Evolutionary conservation across 1,140 invertebrate genomes (phyloP).

Genomic region (Lutraria rhynchaena): DNA sequence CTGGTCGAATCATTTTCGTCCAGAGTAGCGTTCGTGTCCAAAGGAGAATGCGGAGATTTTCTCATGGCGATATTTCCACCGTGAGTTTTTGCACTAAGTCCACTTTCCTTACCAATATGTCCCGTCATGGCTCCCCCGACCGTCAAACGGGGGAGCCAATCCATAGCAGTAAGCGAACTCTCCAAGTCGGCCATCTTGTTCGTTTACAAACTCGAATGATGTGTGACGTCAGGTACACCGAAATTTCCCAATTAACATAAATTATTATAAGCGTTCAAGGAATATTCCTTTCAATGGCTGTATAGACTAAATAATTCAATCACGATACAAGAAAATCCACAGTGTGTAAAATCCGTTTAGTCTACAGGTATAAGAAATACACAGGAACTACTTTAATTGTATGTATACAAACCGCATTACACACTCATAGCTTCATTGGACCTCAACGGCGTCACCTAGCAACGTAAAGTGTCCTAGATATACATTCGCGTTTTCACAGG

Average conservation of each 20-base stretch:
- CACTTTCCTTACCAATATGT: constrained; percentile 68
- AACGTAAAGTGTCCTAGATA: constrained; percentile 71
- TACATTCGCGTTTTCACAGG: constrained; percentile 45
- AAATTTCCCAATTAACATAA: constrained; percentile 48
- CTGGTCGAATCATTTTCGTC: constrained; percentile 71
- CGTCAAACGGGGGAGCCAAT: constrained; percentile 84
- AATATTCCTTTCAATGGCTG: constrained; percentile 1
- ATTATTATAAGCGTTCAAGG: background rate
- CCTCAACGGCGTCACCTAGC: constrained; percentile 73
- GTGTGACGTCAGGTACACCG: constrained; percentile 59
- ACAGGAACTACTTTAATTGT: constrained; percentile 59
- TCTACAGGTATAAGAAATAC: background rate
- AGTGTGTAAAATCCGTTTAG: background rate
- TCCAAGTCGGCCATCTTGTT: constrained; percentile 83
- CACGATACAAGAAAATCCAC: too few relatives aligned
- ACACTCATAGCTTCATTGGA: constrained; percentile 63
- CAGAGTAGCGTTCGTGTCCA: constrained; percentile 75
- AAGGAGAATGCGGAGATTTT: constrained; percentile 76
- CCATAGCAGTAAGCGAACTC: constrained; percentile 84
- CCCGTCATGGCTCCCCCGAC: constrained; percentile 80
- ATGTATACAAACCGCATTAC: constrained; percentile 51
- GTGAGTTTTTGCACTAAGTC: constrained; percentile 66
- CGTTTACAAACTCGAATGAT: constrained; percentile 61
- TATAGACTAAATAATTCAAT: background rate
- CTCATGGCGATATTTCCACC: constrained; percentile 75